A percentile compares a stretch with the other conserved stretches of the same genome.
These are phyloP conservation scores for Anagrus nilaparvatae DNA, from an alignment of 1,140 invertebrate genomes.

Conservation along the genomic window DNA sequence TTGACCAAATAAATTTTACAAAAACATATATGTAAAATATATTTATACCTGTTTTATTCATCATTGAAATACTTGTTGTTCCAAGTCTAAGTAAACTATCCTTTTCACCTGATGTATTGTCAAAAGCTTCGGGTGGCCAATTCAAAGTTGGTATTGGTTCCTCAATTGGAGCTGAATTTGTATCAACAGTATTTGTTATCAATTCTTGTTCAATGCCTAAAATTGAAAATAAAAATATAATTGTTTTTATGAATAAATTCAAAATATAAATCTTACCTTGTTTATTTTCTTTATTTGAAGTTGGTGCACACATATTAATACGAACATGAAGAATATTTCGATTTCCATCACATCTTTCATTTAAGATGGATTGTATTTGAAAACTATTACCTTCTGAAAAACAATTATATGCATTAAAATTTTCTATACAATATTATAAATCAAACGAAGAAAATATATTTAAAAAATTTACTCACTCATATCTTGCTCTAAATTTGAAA, in stretches of 20 bases:
- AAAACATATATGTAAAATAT: neutral
- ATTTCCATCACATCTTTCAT: conserved; percentile 92
- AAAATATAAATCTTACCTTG: conserved; percentile 39
- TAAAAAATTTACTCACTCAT: conserved; percentile 47
- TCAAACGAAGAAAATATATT: conserved; percentile 5
- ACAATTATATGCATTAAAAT: conserved; percentile 6
- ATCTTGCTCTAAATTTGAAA: conserved; percentile 63
- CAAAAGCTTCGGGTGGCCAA: conserved; percentile 76
- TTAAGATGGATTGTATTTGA: conserved; percentile 54
- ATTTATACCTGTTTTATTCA: conserved; percentile 33
- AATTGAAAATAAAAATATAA: conserved; percentile 6
- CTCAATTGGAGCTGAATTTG: conserved; percentile 43
- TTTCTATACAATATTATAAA: neutral
- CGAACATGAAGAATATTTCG: conserved; percentile 94
- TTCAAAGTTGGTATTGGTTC: conserved; percentile 64
- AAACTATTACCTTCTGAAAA: conserved; percentile 43
- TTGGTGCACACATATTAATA: conserved; percentile 86
- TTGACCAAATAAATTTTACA: neutral
- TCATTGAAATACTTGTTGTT: conserved; percentile 38
- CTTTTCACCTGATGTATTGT: conserved; percentile 64
- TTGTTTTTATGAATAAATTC: neutral
- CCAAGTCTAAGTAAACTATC: conserved; percentile 60
- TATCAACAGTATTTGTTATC: conserved; percentile 34
- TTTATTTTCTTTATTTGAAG: conserved; percentile 81
- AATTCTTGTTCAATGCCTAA: conserved; percentile 36